A percentile compares a stretch with the other conserved stretches of the same genome.
phyloP scores from a whole-genome alignment of 2,888 invertebrate genomes.

The Campoplex nolae region DNA sequence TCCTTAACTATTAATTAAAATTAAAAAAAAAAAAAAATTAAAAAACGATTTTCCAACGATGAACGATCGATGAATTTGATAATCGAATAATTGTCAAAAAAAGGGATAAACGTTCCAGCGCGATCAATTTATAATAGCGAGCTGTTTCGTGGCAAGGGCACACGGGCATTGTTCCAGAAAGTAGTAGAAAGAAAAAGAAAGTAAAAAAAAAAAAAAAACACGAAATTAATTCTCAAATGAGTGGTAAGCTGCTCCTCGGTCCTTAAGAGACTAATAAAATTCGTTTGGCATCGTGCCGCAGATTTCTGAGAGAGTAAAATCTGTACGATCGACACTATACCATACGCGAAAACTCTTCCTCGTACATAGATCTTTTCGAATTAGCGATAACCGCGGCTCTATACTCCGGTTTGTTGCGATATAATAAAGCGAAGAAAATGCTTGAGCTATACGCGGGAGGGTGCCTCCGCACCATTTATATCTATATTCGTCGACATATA shows the following conservation, averaged over 20 bases:
- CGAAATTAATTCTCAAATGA: conserved; percentile 21
- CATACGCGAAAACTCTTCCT: conserved; percentile 1
- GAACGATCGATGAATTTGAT: too few relatives aligned
- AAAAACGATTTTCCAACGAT: too few relatives aligned
- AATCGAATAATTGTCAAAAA: too few relatives aligned
- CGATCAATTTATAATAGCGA: too few relatives aligned
- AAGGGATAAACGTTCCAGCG: too few relatives aligned
- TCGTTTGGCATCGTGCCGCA: conserved; percentile 32
- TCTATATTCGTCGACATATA: not conserved
- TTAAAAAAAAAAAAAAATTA: too few relatives aligned
- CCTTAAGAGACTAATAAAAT: conserved; percentile 27
- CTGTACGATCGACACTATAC: not conserved
- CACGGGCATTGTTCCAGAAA: not conserved
- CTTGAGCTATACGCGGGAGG: conserved; percentile 7
- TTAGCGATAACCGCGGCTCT: conserved; percentile 3
- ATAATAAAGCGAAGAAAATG: conserved; percentile 38
- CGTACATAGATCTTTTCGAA: not conserved
- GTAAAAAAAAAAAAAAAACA: not conserved
- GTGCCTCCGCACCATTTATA: not conserved
- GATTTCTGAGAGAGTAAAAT: conserved; percentile 25
- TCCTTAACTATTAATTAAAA: too few relatives aligned
- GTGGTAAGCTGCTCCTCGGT: not conserved
- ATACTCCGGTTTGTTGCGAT: conserved; percentile 38
- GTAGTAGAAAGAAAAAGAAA: not conserved
- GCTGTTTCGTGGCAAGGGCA: too few relatives aligned